These are phyloP conservation scores for Aepyceros melampus DNA, from an alignment of 2,113 vertebrate genomes.

Conservation along the genomic window DNA sequence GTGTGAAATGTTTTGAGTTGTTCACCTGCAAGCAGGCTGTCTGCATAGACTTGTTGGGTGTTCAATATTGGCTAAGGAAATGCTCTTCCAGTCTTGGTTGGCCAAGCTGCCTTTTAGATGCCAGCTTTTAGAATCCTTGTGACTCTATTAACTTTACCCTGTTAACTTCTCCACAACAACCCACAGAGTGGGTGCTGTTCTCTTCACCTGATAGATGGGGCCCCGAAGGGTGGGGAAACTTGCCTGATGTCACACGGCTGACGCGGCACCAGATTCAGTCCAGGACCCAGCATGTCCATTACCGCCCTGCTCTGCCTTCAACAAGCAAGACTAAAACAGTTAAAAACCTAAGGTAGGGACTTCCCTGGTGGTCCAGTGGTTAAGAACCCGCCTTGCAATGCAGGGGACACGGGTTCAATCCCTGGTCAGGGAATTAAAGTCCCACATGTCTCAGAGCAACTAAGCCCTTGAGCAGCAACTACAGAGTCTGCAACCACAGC, in stretches of 20 bases:
- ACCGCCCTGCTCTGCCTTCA: accelerated
- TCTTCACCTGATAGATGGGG: neutral
- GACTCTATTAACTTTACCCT: neutral
- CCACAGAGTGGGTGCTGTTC: accelerated
- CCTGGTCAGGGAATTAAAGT: neutral
- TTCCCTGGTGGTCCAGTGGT: neutral
- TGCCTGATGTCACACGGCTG: neutral
- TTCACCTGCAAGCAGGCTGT: neutral
- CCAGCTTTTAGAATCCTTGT: accelerated
- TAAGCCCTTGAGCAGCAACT: neutral
- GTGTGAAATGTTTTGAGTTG: accelerated
- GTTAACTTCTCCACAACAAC: neutral
- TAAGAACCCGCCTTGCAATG: neutral
- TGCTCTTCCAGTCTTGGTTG: neutral
- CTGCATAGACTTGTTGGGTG: accelerated
- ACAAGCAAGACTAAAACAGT: neutral
- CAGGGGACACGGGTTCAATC: neutral
- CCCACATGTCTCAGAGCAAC: neutral
- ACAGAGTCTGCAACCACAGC: neutral
- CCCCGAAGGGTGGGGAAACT: accelerated
- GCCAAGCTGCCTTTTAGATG: neutral
- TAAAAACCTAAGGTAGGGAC: neutral
- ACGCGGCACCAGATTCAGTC: accelerated
- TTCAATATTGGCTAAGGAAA: accelerated
- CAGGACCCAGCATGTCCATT: accelerated